These are phyloP conservation scores for Cynodonichthys magdalenae DNA, from an alignment of 2,797 vertebrate species.

Conservation along the genomic window DNA sequence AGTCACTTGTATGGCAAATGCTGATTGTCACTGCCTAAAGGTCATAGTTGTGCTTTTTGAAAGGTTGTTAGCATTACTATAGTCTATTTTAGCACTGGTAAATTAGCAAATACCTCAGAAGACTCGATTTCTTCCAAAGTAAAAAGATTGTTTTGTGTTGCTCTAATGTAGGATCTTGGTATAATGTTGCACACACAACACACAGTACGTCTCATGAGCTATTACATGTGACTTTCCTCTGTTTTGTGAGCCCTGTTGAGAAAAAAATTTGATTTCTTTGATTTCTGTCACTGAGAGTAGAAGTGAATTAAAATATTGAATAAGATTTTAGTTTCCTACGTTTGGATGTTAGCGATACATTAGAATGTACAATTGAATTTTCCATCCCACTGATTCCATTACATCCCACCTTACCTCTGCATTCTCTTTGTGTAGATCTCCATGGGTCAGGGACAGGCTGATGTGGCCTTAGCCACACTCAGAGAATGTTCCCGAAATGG, in stretches of 20 bases:
- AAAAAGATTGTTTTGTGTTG: background rate
- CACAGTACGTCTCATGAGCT: conserved; percentile 1
- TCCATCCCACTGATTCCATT: conserved; percentile 34
- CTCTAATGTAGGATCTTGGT: background rate
- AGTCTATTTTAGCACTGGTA: background rate
- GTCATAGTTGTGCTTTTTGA: too few relatives aligned
- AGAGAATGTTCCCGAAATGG: conserved; percentile 89
- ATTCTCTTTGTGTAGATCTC: conserved; percentile 84
- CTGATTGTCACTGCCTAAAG: too few relatives aligned
- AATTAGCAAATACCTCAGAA: too few relatives aligned
- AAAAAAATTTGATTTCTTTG: conserved; percentile 16
- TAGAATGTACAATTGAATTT: conserved; percentile 18
- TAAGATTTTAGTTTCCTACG: background rate
- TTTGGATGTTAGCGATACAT: background rate
- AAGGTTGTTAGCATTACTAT: background rate
- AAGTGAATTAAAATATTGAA: conserved; percentile 24
- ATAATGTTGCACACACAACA: conserved; percentile 2
- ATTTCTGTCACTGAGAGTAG: conserved; percentile 11
- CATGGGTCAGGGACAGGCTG: conserved; percentile 98
- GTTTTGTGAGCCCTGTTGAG: conserved; percentile 7
- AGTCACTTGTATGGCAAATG: too few relatives aligned
- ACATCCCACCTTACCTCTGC: background rate
- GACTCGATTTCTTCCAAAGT: too few relatives aligned
- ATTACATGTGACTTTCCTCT: background rate
- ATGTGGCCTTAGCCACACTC: conserved; percentile 90